Conservation (phyloP, 2,113 vertebrate species). For the Dunckerocampus dactyliophorus region DNA sequence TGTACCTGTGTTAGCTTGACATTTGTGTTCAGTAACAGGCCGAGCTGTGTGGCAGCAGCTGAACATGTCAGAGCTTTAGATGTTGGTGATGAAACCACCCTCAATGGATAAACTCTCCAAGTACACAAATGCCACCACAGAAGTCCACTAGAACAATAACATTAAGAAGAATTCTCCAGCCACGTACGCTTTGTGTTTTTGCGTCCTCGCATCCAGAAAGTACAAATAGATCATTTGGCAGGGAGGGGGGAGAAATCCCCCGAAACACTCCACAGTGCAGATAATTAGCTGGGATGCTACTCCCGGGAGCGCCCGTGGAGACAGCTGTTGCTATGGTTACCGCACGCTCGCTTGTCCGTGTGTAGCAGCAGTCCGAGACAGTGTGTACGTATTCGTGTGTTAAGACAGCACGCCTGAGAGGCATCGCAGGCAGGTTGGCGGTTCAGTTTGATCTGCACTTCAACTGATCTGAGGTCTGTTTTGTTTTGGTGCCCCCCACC, state of each 20-base stretch:
- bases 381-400: constrained; percentile 21
- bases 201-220: constrained; percentile 18
- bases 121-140: constrained; percentile 61
- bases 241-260: too few relatives aligned
- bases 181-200: constrained; percentile 16
- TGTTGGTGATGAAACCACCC: constrained; percentile 31
- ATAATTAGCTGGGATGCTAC: constrained; percentile 52
- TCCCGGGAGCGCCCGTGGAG: constrained; percentile 45
- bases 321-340: constrained; percentile 59
- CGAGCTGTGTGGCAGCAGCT: neutral
- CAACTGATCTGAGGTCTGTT: constrained; percentile 46
- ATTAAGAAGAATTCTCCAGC: constrained; percentile 28
- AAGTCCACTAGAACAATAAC: constrained; percentile 59
- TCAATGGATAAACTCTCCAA: constrained; percentile 28
- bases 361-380: constrained; percentile 57
- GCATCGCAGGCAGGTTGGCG: constrained; percentile 38
- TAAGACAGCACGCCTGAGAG: neutral
- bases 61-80: neutral
- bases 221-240: constrained; percentile 65
- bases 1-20: constrained; percentile 21
- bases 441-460: constrained; percentile 35
- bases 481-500: constrained; percentile 26
- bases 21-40: neutral
- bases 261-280: constrained; percentile 32
- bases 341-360: constrained; percentile 36